phyloP scores from a whole-genome alignment of 2,888 invertebrate species.

The Hoplodrina blanda region DNA sequence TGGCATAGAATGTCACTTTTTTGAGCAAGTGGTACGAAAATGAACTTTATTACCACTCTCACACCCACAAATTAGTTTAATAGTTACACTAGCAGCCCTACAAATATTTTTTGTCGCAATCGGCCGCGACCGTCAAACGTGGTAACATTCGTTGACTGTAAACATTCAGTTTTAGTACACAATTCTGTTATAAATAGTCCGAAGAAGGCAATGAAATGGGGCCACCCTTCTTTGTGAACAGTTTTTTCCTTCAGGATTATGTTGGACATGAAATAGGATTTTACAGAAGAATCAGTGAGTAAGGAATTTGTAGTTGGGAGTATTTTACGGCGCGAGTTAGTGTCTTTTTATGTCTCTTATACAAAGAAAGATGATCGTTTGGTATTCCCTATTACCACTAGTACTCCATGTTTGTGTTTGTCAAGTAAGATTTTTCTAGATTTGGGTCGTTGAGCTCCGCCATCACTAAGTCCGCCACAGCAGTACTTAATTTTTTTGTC shows the following conservation, averaged over 20 bases:
- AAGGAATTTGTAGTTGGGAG: slow-evolving; percentile 12
- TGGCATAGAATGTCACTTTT: too few relatives aligned
- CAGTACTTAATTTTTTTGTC: background rate
- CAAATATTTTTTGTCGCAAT: slow-evolving; percentile 54
- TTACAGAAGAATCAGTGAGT: slow-evolving; percentile 35
- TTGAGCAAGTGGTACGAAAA: too few relatives aligned
- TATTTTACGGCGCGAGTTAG: slow-evolving; percentile 8
- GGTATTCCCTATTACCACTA: background rate
- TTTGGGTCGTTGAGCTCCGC: background rate
- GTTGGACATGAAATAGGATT: slow-evolving; percentile 16
- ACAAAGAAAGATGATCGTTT: slow-evolving; percentile 1
- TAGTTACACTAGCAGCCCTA: slow-evolving; percentile 57
- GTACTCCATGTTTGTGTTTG: background rate
- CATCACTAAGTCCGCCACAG: background rate
- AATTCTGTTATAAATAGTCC: slow-evolving; percentile 68
- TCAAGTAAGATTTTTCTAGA: background rate
- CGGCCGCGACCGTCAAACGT: slow-evolving; percentile 55
- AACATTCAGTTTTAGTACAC: slow-evolving; percentile 66
- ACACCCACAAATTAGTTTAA: slow-evolving; percentile 24
- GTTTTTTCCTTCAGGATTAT: slow-evolving; percentile 55
- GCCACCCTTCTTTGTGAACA: slow-evolving; percentile 60
- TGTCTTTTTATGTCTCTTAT: slow-evolving; percentile 16
- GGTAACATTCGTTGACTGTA: slow-evolving; percentile 61
- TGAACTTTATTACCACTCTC: slow-evolving; percentile 5
- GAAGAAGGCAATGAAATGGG: slow-evolving; percentile 61